Conservation (phyloP, 2,113 vertebrate species). For the Prionailurus bengalensis region DNA sequence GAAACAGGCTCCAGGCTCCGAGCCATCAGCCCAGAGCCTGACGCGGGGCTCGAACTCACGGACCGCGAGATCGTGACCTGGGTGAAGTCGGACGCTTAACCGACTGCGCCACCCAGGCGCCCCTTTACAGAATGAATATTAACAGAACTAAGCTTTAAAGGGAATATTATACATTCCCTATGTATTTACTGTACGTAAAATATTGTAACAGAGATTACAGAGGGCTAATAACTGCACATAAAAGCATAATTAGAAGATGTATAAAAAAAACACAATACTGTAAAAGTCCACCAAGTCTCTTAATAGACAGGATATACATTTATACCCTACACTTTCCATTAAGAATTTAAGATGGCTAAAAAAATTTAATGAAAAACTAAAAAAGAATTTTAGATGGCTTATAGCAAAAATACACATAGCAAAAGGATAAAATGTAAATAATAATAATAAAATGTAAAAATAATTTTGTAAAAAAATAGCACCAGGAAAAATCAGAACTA, state of each 20-base stretch:
- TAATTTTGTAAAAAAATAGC: not conserved
- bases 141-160: not conserved
- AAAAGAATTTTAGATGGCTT: not conserved
- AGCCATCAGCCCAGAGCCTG: no score
- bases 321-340: not conserved
- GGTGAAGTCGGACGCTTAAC: no score
- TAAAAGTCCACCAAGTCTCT: not conserved
- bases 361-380: no score
- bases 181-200: not conserved
- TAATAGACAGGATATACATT: not conserved
- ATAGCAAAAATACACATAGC: slow-evolving; percentile 16
- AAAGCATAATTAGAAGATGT: not conserved
- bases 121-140: no score
- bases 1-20: no score
- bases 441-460: not conserved
- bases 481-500: slow-evolving; percentile 51
- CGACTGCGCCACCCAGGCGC: no score
- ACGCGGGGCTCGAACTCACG: no score
- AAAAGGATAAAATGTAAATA: slow-evolving; percentile 21
- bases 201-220: not conserved
- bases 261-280: not conserved
- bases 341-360: not conserved
- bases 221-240: not conserved
- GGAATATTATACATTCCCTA: not conserved
- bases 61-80: no score